These are phyloP conservation scores for Mesaphorura yosii DNA, from an alignment of 1,140 invertebrate species.

Conservation along the genomic window DNA sequence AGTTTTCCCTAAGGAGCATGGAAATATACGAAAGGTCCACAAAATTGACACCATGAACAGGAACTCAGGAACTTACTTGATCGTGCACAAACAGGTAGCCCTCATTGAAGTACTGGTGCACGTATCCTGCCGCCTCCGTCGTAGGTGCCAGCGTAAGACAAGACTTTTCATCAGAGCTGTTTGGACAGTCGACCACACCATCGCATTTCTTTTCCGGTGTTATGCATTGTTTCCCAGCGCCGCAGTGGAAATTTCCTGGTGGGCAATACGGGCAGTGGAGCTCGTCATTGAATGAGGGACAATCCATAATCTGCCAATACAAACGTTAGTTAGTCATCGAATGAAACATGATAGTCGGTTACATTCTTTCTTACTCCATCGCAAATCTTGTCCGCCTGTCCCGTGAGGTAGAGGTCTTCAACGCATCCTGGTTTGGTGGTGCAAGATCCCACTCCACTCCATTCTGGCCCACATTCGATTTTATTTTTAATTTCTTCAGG, in stretches of 20 bases:
- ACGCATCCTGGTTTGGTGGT: constrained; percentile 63
- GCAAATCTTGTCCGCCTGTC: constrained; percentile 60
- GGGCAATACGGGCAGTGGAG: constrained; percentile 51
- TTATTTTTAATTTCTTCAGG: constrained; percentile 53
- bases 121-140: constrained; percentile 36
- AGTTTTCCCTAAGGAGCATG: constrained; percentile 19
- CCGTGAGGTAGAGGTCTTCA: constrained; percentile 53
- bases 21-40: neutral
- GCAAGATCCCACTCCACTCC: constrained; percentile 57
- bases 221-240: constrained; percentile 60
- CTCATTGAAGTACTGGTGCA: constrained; percentile 50
- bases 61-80: constrained; percentile 16
- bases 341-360: no score
- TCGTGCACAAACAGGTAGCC: constrained; percentile 57
- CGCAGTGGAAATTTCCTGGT: constrained; percentile 57
- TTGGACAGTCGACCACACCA: constrained; percentile 55
- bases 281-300: neutral
- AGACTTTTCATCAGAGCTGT: constrained; percentile 70
- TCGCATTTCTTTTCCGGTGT: constrained; percentile 52
- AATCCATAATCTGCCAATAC: no score
- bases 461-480: constrained; percentile 63
- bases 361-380: constrained; percentile 80
- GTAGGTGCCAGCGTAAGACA: constrained; percentile 68
- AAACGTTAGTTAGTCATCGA: no score
- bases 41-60: neutral